These are phyloP conservation scores for Ethmia dodecea DNA, from an alignment of 2,888 invertebrate species.

Conservation along the genomic window DNA sequence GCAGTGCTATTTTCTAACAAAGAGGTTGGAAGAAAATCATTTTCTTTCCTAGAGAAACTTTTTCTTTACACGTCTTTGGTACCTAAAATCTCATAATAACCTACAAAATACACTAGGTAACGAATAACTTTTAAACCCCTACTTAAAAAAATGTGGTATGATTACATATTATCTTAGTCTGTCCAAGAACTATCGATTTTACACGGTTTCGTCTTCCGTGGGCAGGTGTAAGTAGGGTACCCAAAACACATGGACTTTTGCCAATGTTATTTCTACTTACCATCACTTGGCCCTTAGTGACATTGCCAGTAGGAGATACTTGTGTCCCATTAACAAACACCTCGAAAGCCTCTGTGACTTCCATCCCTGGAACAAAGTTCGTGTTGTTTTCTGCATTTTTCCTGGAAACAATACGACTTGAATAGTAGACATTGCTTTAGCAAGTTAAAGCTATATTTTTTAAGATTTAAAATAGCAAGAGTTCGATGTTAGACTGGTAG, in stretches of 20 bases:
- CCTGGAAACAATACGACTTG: slow-evolving; percentile 26
- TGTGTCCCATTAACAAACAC: slow-evolving; percentile 31
- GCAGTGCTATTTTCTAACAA: too few species aligned
- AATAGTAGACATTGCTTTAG: not conserved
- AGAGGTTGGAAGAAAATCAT: too few species aligned
- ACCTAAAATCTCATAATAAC: too few species aligned
- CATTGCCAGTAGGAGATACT: slow-evolving; percentile 19
- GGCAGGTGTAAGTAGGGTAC: not conserved
- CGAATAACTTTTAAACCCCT: not conserved
- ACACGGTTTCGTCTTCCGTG: not conserved
- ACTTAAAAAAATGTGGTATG: not conserved
- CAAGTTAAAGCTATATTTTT: not conserved
- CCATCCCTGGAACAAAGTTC: slow-evolving; percentile 38
- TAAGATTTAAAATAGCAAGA: not conserved
- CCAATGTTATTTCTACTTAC: slow-evolving; percentile 24
- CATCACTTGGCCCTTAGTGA: slow-evolving; percentile 26
- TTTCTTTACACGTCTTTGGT: too few species aligned
- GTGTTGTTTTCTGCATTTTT: slow-evolving; percentile 26
- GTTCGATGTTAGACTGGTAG: not conserved
- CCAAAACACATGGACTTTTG: not conserved
- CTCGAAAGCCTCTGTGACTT: slow-evolving; percentile 40
- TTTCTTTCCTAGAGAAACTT: too few species aligned
- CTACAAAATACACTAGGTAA: too few species aligned
- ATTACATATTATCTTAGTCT: too few species aligned
- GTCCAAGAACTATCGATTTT: too few species aligned